A percentile compares a stretch with the other conserved stretches of the same genome.
phyloP scores from a whole-genome alignment of 2,113 vertebrate species.

The Neodon shergylaensis region DNA sequence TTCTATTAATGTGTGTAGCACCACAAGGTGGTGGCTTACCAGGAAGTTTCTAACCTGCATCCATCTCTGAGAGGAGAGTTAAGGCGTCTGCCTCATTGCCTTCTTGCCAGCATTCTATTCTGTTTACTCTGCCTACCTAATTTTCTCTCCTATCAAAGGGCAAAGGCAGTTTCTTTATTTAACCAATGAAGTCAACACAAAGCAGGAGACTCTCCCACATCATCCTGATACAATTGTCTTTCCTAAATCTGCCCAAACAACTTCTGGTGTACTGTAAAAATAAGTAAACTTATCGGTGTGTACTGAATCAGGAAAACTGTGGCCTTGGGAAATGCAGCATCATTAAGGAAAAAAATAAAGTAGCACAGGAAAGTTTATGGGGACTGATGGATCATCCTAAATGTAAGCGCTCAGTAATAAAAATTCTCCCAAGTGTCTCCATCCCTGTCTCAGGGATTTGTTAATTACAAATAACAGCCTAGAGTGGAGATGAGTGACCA shows the following conservation, averaged over 20 bases:
- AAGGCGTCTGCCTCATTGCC: too few relatives aligned
- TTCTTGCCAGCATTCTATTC: too few relatives aligned
- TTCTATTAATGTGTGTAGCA: too few relatives aligned
- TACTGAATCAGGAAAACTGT: conserved; percentile 18
- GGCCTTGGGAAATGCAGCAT: neutral
- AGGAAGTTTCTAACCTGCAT: too few relatives aligned
- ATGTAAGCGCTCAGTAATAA: conserved; percentile 17
- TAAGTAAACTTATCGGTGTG: neutral
- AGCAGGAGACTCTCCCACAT: too few relatives aligned
- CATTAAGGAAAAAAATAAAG: conserved; percentile 44
- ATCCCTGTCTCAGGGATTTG: neutral
- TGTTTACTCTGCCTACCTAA: too few relatives aligned
- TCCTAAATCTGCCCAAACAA: neutral
- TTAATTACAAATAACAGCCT: conserved; percentile 35
- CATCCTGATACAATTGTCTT: neutral
- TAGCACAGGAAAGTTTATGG: neutral
- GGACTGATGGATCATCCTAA: conserved; percentile 5
- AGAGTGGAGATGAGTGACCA: neutral
- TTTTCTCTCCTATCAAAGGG: too few relatives aligned
- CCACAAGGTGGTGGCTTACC: too few relatives aligned
- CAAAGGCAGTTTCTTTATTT: too few relatives aligned
- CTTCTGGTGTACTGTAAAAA: conserved; percentile 29
- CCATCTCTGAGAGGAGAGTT: too few relatives aligned
- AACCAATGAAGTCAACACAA: too few relatives aligned
- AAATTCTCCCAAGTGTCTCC: neutral